phyloP scores from a whole-genome alignment of 2,888 invertebrate species.

The Leucophora obtusa region DNA sequence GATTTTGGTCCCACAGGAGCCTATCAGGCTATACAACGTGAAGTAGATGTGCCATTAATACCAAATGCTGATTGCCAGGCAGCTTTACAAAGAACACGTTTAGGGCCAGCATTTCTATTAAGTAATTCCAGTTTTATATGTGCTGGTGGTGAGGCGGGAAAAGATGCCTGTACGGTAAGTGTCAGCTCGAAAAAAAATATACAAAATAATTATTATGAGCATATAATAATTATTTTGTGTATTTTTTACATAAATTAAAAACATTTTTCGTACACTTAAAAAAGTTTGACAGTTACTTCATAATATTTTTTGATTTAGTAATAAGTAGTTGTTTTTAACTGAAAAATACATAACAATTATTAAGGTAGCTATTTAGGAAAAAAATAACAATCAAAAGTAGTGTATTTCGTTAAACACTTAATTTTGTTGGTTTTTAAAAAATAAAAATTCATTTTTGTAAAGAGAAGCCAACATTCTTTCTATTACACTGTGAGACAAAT shows the following conservation, averaged over 20 bases:
- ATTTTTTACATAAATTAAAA: not conserved
- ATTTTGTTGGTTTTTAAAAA: too few species aligned
- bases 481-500: too few species aligned
- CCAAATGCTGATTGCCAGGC: constrained; percentile 83
- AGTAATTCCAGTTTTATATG: constrained; percentile 86
- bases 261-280: not conserved
- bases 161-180: constrained; percentile 88
- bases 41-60: constrained; percentile 87
- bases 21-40: constrained; percentile 83
- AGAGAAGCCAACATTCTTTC: too few species aligned
- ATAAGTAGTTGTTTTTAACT: too few species aligned
- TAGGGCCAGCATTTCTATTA: constrained; percentile 82
- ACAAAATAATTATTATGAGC: constrained; percentile 21
- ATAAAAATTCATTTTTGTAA: too few species aligned
- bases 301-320: too few species aligned
- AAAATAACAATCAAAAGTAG: too few species aligned
- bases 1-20: constrained; percentile 81
- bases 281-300: too few species aligned
- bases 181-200: not conserved
- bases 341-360: too few species aligned
- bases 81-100: constrained; percentile 82
- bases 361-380: too few species aligned
- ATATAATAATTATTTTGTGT: constrained; percentile 15
- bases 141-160: constrained; percentile 87
- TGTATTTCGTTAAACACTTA: too few species aligned